Evolutionary conservation across 2,888 invertebrate genomes (phyloP).

Genomic region (Drosophila planitibia): DNA sequence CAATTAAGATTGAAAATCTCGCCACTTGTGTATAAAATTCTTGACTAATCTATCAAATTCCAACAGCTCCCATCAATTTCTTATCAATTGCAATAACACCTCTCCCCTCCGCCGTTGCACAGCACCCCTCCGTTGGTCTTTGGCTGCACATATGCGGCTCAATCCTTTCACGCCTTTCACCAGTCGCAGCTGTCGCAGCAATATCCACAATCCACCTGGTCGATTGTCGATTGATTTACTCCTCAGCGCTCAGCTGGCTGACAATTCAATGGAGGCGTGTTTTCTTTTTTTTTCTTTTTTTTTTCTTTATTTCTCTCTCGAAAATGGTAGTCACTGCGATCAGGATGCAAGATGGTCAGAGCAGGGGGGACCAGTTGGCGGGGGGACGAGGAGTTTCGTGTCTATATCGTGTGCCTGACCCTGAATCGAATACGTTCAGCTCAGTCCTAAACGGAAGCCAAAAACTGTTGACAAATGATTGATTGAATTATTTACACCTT

Average conservation of each 20-base stretch:
- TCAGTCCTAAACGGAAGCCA: slow-evolving; percentile 72
- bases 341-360: slow-evolving; percentile 48
- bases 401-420: slow-evolving; percentile 55
- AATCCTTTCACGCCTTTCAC: slow-evolving; percentile 81
- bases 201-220: slow-evolving; percentile 30
- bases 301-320: slow-evolving; percentile 12
- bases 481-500: slow-evolving; percentile 81
- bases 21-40: slow-evolving; percentile 7
- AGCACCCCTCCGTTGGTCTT: background rate
- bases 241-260: slow-evolving; percentile 48
- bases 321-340: slow-evolving; percentile 26
- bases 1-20: background rate
- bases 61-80: slow-evolving; percentile 26
- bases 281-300: slow-evolving; percentile 22
- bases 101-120: background rate
- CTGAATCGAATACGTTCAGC: slow-evolving; percentile 47
- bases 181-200: slow-evolving; percentile 48
- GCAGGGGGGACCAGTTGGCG: background rate
- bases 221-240: slow-evolving; percentile 71
- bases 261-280: slow-evolving; percentile 66
- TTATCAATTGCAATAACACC: slow-evolving; percentile 41
- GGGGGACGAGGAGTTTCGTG: background rate
- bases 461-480: slow-evolving; percentile 79
- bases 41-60: slow-evolving; percentile 45
- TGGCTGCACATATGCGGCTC: slow-evolving; percentile 25